Conservation (phyloP, 2,797 vertebrate species). For the Neopelma chrysocephalum region DNA sequence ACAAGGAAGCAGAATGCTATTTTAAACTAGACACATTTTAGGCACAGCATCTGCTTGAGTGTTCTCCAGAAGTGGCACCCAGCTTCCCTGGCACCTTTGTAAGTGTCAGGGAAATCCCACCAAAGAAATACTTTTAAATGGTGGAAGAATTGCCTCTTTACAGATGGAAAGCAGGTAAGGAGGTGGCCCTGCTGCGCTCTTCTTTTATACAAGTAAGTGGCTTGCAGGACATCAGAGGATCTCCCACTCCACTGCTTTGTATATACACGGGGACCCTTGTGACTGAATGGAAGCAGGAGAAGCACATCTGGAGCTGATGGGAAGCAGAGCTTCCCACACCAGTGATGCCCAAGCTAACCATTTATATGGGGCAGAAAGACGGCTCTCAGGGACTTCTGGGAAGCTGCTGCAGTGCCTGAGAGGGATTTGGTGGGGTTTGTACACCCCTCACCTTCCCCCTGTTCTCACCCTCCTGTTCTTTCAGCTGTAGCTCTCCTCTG, state of each 20-base stretch:
- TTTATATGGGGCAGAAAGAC: neutral
- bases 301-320: neutral
- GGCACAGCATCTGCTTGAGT: neutral
- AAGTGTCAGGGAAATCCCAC: neutral
- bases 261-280: neutral
- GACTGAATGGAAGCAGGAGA: neutral
- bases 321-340: neutral
- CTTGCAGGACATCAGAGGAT: neutral
- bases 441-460: neutral
- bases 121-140: neutral
- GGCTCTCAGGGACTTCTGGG: neutral
- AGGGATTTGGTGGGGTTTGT: neutral
- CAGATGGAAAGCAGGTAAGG: neutral
- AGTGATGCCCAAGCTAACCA: accelerated
- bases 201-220: neutral
- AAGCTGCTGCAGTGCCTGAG: neutral
- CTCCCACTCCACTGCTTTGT: neutral
- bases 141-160: neutral
- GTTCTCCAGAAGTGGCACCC: neutral
- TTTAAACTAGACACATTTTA: neutral
- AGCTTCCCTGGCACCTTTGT: neutral
- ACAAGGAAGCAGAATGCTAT: neutral
- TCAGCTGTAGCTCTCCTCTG: neutral
- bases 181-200: neutral
- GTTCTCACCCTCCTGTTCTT: neutral